Evolutionary conservation across 2,888 invertebrate genomes (phyloP).

Genomic region (Brenthis daphne): DNA sequence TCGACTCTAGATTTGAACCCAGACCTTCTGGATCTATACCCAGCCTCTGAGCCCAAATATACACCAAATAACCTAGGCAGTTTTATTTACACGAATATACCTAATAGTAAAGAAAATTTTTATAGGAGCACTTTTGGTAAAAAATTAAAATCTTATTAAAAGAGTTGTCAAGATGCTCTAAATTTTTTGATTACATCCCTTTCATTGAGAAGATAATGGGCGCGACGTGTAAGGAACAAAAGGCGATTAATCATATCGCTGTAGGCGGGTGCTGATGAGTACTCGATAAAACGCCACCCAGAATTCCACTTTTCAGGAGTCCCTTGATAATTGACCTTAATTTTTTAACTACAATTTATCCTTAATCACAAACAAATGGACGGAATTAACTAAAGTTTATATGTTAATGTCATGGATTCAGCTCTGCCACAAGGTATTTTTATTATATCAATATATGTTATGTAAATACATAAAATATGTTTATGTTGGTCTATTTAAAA

Average conservation of each 20-base stretch:
- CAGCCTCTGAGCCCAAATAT: too few relatives aligned
- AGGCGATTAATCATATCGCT: conserved; percentile 25
- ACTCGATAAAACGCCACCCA: conserved; percentile 9
- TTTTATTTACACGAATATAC: neutral
- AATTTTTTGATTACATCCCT: conserved; percentile 16
- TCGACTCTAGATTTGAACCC: too few relatives aligned
- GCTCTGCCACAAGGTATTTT: too few relatives aligned
- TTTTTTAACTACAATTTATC: too few relatives aligned
- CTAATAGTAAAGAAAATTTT: neutral
- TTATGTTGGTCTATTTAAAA: too few relatives aligned
- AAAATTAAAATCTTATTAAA: conserved; percentile 10
- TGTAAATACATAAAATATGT: too few relatives aligned
- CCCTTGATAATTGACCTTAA: neutral
- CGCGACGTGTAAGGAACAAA: conserved; percentile 19
- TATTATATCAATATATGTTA: too few relatives aligned
- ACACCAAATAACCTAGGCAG: neutral
- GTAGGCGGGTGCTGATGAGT: conserved; percentile 7
- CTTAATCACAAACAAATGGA: too few relatives aligned
- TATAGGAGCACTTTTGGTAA: neutral
- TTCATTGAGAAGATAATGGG: conserved; percentile 23
- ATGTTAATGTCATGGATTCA: too few relatives aligned
- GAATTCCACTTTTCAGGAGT: conserved; percentile 8
- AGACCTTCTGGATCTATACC: too few relatives aligned
- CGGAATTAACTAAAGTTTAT: too few relatives aligned
- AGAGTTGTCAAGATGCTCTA: conserved; percentile 13